Evolutionary conservation across 2,797 vertebrate genomes (phyloP).

Genomic region (Darevskia mixta): DNA sequence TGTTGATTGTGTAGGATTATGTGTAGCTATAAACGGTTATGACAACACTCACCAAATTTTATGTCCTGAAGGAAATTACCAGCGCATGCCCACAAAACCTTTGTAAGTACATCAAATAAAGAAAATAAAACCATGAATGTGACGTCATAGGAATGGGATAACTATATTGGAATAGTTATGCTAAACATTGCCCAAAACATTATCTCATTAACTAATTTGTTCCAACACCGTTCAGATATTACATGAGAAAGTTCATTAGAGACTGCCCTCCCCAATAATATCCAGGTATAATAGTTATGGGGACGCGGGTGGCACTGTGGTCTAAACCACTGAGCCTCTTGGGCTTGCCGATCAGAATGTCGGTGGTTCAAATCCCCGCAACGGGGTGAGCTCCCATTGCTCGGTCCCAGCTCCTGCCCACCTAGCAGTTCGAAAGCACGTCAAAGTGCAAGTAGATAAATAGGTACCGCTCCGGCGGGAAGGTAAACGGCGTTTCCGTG

Average conservation of each 20-base stretch:
- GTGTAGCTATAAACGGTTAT: neutral
- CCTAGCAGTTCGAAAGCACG: too few relatives aligned
- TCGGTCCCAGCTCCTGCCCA: too few relatives aligned
- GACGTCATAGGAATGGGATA: neutral
- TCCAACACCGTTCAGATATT: neutral
- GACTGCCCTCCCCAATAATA: neutral
- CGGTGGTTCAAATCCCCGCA: too few relatives aligned
- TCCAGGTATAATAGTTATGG: neutral
- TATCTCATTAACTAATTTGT: too few relatives aligned
- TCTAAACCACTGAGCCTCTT: too few relatives aligned
- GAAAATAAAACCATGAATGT: neutral
- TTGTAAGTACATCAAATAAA: neutral
- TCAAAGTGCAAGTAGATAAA: too few relatives aligned
- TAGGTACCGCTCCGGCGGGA: too few relatives aligned
- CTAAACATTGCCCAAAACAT: neutral
- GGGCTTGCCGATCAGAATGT: too few relatives aligned
- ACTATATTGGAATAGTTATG: neutral
- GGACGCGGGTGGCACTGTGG: too few relatives aligned
- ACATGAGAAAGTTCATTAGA: neutral
- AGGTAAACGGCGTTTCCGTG: too few relatives aligned
- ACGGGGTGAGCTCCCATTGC: too few relatives aligned
- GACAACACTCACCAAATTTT: neutral
- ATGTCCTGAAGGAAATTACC: neutral
- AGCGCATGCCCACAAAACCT: neutral
- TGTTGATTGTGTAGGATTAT: slow-evolving; percentile 1